Evolutionary conservation across 2,113 vertebrate genomes (phyloP), one percentile per base, ranked within the genome.

Genomic region (Urocolius indicus): DNA sequence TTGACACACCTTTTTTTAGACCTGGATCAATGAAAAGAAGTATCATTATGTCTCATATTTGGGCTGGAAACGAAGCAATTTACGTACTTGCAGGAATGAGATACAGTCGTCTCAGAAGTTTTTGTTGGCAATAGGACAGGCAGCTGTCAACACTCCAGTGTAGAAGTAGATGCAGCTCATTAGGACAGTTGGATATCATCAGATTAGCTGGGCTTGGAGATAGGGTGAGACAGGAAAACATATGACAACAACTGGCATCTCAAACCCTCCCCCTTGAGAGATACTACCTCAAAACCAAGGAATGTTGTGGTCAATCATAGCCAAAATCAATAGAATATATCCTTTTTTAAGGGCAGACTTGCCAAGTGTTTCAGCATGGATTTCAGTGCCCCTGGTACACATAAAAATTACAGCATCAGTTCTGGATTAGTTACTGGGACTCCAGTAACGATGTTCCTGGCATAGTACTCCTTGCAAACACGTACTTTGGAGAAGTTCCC

Each of bases 221-320:
- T 95, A 87, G 93, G 89, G 89, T 87, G 81, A 97, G 93, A 97
- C 89, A 96, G 94, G 94, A 97, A 97, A 97, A 95, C 84, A 95
- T 78, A 91, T 85, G 84, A 96, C 92, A 94, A 92, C 89, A 94
- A 85, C 81, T 96, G 91, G 94, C 95, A 97, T 75, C 0, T 0
- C 73, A 87, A 94, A 84, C 59, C 43, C 62, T 94, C 49, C 76
- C 57, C 76, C 54, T 90, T 81, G 85, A 88, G 72, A 94, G 96
- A 81, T 93, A 88, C 83, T 95, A 93, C 91, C 95, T 97, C 94
- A 96, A 96, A 96, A 87, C 89, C 91, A 79, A 95, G 61, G 95
- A 96, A 96, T 95, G 96, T 68, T 93, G 65, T 61, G 52, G 93
- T 57, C 1, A 5, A 89, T 93, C 26, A 38, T 4, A 93, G 94